Percentiles rank a stretch among this genome's conserved stretches.
phyloP scores from a whole-genome alignment of 2,888 invertebrate genomes.

The Eubasilissa splendida region DNA sequence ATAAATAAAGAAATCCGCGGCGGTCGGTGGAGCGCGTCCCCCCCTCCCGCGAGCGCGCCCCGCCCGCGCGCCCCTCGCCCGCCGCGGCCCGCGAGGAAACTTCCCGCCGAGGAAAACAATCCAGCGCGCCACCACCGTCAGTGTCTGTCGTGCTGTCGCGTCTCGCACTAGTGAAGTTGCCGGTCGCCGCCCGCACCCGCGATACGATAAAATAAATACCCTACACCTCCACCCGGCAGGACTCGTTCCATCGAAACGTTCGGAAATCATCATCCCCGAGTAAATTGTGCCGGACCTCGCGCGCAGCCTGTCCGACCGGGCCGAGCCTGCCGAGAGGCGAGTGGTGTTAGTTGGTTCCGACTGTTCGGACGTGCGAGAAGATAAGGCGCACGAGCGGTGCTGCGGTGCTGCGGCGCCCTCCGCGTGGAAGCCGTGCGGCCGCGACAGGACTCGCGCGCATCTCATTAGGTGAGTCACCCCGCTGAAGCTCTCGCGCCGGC shows the following conservation, averaged over 20 bases:
- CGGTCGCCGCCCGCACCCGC: constrained; percentile 16
- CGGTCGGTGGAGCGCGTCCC: constrained; percentile 44
- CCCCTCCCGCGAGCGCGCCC: constrained; percentile 23
- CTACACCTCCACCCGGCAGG: background rate
- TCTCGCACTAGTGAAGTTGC: constrained; percentile 53
- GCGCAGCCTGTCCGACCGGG: background rate
- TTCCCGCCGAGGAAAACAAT: constrained; percentile 51
- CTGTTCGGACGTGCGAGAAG: constrained; percentile 18
- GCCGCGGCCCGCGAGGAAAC: constrained; percentile 43
- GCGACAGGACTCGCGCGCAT: constrained; percentile 41
- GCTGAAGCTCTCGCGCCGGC: background rate
- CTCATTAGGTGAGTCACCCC: constrained; percentile 35
- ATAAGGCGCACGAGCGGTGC: background rate
- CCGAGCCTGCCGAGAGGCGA: background rate
- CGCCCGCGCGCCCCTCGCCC: constrained; percentile 24
- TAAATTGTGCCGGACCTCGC: constrained; percentile 18
- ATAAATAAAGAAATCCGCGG: constrained; percentile 35
- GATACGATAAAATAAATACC: background rate
- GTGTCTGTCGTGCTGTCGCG: constrained; percentile 45
- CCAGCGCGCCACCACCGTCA: constrained; percentile 46
- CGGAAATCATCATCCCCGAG: constrained; percentile 16
- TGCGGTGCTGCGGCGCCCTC: background rate
- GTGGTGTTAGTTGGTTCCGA: constrained; percentile 30
- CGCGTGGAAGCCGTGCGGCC: constrained; percentile 11
- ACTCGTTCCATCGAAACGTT: constrained; percentile 13